Percentiles rank a stretch among this genome's conserved stretches.
Conservation (phyloP, 2,113 vertebrate genomes). For the Catharus bicknelli region DNA sequence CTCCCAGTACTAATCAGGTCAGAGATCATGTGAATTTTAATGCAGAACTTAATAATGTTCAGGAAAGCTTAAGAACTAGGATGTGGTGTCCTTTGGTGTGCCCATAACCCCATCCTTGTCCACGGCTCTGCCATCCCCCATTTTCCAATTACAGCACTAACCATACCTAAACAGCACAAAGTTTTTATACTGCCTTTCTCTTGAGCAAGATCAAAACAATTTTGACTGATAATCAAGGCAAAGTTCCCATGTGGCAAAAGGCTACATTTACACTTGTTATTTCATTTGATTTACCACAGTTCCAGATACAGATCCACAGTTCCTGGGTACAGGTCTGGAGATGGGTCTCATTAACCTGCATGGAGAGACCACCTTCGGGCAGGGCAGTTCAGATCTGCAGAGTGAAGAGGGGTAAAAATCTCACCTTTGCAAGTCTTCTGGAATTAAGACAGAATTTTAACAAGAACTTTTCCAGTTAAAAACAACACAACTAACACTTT, state of each 20-base stretch:
- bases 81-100: rapidly evolving
- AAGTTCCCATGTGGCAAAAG: not conserved
- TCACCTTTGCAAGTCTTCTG: not conserved
- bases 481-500: not conserved
- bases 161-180: not conserved
- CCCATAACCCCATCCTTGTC: not conserved
- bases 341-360: not conserved
- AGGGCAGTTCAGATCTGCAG: not conserved
- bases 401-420: not conserved
- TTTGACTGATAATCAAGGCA: not conserved
- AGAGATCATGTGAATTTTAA: not conserved
- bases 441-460: not conserved
- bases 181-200: not conserved
- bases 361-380: not conserved
- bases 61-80: not conserved
- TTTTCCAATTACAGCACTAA: not conserved
- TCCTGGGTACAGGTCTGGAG: not conserved
- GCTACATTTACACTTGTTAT: not conserved
- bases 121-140: not conserved
- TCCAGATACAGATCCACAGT: not conserved
- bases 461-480: not conserved
- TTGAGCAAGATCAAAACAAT: not conserved
- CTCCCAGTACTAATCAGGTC: not conserved
- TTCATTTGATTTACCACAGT: not conserved
- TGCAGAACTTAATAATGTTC: not conserved